Conservation (phyloP, 2,888 invertebrate species). For the Listrodromus nycthemerus region DNA sequence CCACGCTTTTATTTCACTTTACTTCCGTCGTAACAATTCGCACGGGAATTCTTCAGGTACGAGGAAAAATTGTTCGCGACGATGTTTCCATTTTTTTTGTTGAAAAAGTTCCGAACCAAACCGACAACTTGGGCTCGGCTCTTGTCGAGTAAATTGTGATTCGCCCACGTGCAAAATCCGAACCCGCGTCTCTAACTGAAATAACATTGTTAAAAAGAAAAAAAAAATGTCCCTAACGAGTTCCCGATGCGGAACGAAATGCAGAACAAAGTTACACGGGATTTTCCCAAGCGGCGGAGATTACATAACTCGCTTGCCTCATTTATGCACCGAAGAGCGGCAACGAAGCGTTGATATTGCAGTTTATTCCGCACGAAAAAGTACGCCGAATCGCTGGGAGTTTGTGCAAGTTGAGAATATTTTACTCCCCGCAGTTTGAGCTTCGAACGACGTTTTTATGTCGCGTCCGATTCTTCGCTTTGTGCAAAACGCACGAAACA, state of each 20-base stretch:
- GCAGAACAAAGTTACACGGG: not conserved
- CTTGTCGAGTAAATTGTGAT: not conserved
- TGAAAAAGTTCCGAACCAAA: not conserved
- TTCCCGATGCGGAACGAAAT: slow-evolving; percentile 1
- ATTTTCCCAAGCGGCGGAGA: slow-evolving; percentile 9
- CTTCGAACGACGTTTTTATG: slow-evolving; percentile 8
- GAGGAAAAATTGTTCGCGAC: not conserved
- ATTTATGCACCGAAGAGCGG: slow-evolving; percentile 29
- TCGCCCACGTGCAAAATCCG: not conserved
- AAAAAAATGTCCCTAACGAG: not conserved
- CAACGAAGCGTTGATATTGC: slow-evolving; percentile 9
- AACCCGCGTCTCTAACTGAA: not conserved
- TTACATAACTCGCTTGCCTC: slow-evolving; percentile 19
- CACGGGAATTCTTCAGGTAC: not conserved
- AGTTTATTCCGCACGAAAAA: slow-evolving; percentile 31
- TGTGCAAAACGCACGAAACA: not conserved
- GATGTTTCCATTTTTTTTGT: not conserved
- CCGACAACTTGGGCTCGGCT: not conserved
- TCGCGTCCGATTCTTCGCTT: not conserved
- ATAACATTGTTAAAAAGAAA: not conserved
- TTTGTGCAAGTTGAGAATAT: slow-evolving; percentile 12
- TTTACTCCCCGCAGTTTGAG: slow-evolving; percentile 3
- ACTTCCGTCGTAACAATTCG: not conserved
- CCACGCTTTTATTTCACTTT: not conserved
- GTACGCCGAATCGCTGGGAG: not conserved